Evolutionary conservation across 2,888 invertebrate genomes (phyloP).

Genomic region (Busseola fusca): DNA sequence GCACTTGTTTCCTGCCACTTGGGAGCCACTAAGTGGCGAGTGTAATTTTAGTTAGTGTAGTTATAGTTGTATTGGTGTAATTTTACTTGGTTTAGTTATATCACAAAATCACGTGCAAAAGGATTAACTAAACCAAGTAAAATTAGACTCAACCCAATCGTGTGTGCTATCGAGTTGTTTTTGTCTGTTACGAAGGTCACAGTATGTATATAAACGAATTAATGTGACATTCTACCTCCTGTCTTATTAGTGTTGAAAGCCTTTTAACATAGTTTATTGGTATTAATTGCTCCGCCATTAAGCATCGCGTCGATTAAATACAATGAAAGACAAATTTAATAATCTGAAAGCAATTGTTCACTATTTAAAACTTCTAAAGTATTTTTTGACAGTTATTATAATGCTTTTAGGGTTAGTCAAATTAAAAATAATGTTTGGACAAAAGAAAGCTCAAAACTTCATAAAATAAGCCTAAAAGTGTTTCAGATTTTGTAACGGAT

Average conservation of each 20-base stretch:
- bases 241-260: constrained; percentile 23
- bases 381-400: constrained; percentile 9
- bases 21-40: no score
- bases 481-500: not conserved
- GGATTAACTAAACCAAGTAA: no score
- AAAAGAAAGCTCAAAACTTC: not conserved
- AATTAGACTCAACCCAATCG: no score
- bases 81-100: not conserved
- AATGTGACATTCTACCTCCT: constrained; percentile 9
- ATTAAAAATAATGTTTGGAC: not conserved
- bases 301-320: not conserved
- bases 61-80: no score
- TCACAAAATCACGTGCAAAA: no score
- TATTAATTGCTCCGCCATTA: constrained; percentile 29
- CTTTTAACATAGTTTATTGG: constrained; percentile 33
- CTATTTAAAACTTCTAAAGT: not conserved
- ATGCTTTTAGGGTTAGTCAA: not conserved
- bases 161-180: no score
- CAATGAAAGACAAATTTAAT: constrained; percentile 9
- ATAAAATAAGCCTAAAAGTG: not conserved
- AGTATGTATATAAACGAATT: constrained; percentile 3
- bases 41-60: no score
- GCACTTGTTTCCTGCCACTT: no score
- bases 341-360: constrained; percentile 10
- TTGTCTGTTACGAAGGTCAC: not conserved